Evolutionary conservation across 2,797 vertebrate species (phyloP), one percentile per base, ranked within the genome.

Genomic region (Limosa lapponica): DNA sequence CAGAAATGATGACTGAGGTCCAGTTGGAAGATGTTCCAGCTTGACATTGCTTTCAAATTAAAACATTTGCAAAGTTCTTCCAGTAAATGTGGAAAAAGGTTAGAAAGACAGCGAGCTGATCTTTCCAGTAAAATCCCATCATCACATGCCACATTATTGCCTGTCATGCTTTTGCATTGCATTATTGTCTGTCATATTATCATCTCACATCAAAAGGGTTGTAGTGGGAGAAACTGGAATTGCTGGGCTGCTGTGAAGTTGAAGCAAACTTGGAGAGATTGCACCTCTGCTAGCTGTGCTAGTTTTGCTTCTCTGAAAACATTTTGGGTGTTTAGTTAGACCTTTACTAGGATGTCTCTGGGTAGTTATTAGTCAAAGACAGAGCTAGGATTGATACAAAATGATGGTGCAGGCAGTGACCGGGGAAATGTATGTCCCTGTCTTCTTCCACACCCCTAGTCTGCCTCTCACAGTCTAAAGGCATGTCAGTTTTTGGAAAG

Each of bases 1-100:
- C 87, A 91, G 69, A 87, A 95, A 62, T 25, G 67, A 84, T 79
- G 91, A 94, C 55, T 41, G 92, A 89, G 52, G 36, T 95, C 89
- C 94, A 70, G 65, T 11, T 91, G 86, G 94, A 96, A 96, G 74
- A 87, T n/a, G 39, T 82, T 96, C 70, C 75, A 91, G 57, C 59
- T 67, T 93, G 79, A 93, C 83, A 78, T 85, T 82, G 39, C 81
- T 96, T 97, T 89, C 57, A 78, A 84, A 90, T 93, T 75, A 95
- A 71, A 96, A 82, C 64, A 87, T 72, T 81, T 75, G 41, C 62
- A 82, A 72, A 90, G 36, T 55, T 95, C 61, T 96, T 94, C 77
- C 95, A 86, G 88, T 91, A 95, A 95, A 81, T 52, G 39, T 83
- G 81, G 72, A 93, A 83, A 61, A 81, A 79, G 41, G 48, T 87